A percentile compares a stretch with the other conserved stretches of the same genome.
phyloP scores from a whole-genome alignment of 2,113 vertebrate species.

The Ramphastos sulfuratus region DNA sequence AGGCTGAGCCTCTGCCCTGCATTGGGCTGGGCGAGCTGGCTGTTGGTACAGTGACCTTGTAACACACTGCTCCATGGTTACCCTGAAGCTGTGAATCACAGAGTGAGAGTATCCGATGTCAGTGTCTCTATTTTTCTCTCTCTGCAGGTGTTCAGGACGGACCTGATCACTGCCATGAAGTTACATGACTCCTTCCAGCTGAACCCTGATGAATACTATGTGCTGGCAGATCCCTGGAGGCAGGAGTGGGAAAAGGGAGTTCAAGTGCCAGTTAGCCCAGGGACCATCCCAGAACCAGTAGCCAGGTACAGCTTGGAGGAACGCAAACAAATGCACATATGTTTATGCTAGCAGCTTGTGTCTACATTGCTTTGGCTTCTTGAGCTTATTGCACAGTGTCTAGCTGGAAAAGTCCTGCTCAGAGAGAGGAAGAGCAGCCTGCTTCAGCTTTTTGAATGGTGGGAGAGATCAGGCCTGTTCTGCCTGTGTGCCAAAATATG shows the following conservation, averaged over 20 bases:
- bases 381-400: not conserved
- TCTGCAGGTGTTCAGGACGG: slow-evolving; percentile 94
- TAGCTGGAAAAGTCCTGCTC: not conserved
- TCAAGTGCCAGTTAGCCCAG: slow-evolving; percentile 96
- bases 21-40: slow-evolving; percentile 7
- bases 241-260: slow-evolving; percentile 99
- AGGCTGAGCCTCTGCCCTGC: not conserved
- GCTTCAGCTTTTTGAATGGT: not conserved
- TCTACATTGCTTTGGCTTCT: not conserved
- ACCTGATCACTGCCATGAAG: slow-evolving; percentile 99
- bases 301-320: slow-evolving; percentile 83
- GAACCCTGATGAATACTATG: slow-evolving; percentile 92
- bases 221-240: slow-evolving; percentile 94
- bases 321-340: not conserved
- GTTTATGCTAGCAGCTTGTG: not conserved
- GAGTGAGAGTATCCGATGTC: slow-evolving; percentile 62
- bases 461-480: not conserved
- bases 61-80: slow-evolving; percentile 54
- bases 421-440: not conserved
- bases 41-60: slow-evolving; percentile 52
- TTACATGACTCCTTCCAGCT: slow-evolving; percentile 94
- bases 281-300: slow-evolving; percentile 87
- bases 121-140: slow-evolving; percentile 61
- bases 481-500: not conserved
- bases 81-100: slow-evolving; percentile 59